These are phyloP conservation scores for Buceros bicornis DNA, from an alignment of 2,797 vertebrate genomes.

Conservation along the genomic window DNA sequence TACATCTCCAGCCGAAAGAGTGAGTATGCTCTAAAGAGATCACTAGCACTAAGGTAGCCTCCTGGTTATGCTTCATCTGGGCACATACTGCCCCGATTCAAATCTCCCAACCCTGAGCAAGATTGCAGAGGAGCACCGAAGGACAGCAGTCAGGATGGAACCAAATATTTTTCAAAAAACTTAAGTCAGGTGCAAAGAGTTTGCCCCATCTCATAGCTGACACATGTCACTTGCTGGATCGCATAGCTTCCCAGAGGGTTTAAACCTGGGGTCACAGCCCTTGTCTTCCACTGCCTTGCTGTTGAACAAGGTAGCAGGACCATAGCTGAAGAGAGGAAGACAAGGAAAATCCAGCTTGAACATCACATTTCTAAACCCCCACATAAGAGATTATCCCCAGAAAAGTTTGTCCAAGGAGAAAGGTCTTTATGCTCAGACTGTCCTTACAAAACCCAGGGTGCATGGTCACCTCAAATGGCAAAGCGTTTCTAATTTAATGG, in stretches of 20 bases:
- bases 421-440: not conserved
- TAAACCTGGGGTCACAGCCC: not conserved
- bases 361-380: accelerated
- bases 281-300: not conserved
- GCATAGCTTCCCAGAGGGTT: not conserved
- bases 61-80: not conserved
- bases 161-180: not conserved
- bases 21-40: not conserved
- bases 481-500: not conserved
- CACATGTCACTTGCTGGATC: accelerated
- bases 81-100: not conserved
- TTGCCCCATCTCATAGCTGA: not conserved
- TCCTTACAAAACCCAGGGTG: not conserved
- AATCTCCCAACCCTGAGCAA: not conserved
- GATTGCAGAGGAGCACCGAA: not conserved
- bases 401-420: not conserved
- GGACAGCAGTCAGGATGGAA: not conserved
- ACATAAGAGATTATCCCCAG: not conserved
- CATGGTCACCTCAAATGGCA: not conserved
- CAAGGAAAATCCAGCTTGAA: not conserved
- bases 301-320: not conserved
- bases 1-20: not conserved
- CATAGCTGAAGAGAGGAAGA: not conserved
- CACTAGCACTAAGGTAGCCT: not conserved
- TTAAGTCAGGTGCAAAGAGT: not conserved